Evolutionary conservation across 2,888 invertebrate species (phyloP).

Genomic region (Holacanthella duospinosa): DNA sequence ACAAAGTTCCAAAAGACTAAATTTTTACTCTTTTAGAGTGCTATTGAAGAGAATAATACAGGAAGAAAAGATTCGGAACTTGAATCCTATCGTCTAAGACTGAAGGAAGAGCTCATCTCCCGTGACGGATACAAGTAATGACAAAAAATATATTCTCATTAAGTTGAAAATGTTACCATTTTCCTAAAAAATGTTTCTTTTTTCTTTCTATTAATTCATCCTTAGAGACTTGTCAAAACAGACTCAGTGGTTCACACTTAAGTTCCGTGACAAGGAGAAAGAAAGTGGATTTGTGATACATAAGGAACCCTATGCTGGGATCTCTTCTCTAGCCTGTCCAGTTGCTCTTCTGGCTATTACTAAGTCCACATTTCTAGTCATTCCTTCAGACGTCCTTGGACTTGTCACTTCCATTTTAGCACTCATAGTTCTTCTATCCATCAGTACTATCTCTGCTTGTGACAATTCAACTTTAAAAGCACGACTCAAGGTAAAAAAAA

Average conservation of each 20-base stretch:
- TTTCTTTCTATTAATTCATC: background rate
- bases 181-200: background rate
- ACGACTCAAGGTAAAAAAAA: constrained; percentile 23
- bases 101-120: constrained; percentile 72
- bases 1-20: too few species aligned
- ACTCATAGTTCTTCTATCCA: constrained; percentile 39
- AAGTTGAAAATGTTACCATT: background rate
- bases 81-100: constrained; percentile 67
- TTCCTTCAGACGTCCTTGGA: constrained; percentile 36
- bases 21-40: constrained; percentile 27
- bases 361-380: constrained; percentile 31
- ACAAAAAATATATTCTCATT: background rate
- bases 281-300: constrained; percentile 54
- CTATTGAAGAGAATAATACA: constrained; percentile 39
- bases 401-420: constrained; percentile 40
- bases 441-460: constrained; percentile 39
- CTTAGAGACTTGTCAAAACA: constrained; percentile 57
- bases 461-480: constrained; percentile 32
- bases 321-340: constrained; percentile 40
- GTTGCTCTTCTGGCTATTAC: constrained; percentile 42
- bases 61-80: constrained; percentile 45
- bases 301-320: constrained; percentile 38
- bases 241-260: constrained; percentile 53
- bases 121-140: constrained; percentile 70
- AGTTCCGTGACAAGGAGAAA: constrained; percentile 55